Evolutionary conservation across 2,797 vertebrate genomes (phyloP).

Genomic region (Eremophila alpestris): DNA sequence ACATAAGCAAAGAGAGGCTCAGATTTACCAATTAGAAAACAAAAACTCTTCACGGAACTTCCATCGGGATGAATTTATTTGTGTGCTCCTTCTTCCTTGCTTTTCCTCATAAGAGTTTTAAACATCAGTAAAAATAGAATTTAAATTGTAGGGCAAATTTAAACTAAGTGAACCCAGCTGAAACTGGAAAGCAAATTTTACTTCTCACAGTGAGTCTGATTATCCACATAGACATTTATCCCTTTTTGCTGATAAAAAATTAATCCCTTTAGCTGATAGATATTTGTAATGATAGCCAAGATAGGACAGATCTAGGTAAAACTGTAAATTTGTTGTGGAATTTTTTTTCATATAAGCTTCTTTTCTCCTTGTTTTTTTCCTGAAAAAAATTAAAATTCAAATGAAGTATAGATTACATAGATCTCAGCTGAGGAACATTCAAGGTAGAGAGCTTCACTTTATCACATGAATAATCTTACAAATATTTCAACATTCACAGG

Average conservation of each 20-base stretch:
- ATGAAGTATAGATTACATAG: not conserved
- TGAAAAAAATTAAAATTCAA: not conserved
- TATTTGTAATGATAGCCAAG: not conserved
- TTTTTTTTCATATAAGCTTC: not conserved
- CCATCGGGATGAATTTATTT: not conserved
- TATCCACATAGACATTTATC: not conserved
- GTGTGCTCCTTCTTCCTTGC: not conserved
- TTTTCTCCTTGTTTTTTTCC: not conserved
- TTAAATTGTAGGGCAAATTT: not conserved
- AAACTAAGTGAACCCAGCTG: not conserved
- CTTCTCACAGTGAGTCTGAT: not conserved
- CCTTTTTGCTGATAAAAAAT: not conserved
- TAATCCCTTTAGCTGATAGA: not conserved
- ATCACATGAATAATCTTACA: not conserved
- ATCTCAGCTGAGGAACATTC: not conserved
- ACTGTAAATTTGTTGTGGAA: not conserved
- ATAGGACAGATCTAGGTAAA: not conserved
- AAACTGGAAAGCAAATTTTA: not conserved
- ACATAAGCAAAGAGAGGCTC: not conserved
- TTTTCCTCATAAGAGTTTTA: not conserved
- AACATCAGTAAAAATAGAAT: not conserved
- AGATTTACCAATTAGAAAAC: not conserved
- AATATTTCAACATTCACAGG: not conserved
- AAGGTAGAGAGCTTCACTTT: not conserved
- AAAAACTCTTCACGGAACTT: not conserved